Percentiles rank a stretch among this genome's conserved stretches.
phyloP scores from a whole-genome alignment of 2,113 vertebrate genomes.

The Carlito syrichta region DNA sequence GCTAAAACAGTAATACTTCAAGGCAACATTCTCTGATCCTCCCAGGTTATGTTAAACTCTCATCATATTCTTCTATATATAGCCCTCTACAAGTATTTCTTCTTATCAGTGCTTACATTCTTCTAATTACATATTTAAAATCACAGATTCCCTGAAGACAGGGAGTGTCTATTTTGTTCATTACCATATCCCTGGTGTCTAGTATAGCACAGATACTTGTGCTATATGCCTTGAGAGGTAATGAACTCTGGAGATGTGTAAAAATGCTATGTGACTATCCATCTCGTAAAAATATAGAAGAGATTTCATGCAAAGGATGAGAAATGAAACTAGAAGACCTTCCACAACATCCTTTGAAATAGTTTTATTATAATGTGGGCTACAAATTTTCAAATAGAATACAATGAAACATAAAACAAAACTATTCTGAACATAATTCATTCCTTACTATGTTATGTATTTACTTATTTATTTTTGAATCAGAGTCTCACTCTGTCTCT shows the following conservation, averaged over 20 bases:
- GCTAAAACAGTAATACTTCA: neutral
- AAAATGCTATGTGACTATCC: neutral
- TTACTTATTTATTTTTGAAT: too few relatives aligned
- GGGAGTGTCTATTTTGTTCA: neutral
- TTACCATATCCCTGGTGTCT: neutral
- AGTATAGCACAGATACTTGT: neutral
- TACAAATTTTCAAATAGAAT: constrained; percentile 41
- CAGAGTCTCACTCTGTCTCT: too few relatives aligned
- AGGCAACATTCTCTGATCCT: neutral
- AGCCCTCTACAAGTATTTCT: constrained; percentile 4
- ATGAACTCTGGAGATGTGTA: neutral
- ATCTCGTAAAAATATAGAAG: neutral
- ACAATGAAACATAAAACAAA: neutral
- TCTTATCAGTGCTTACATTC: neutral
- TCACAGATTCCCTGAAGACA: neutral
- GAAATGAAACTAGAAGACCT: neutral
- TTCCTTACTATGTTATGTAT: constrained; percentile 3
- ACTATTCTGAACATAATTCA: constrained; percentile 19
- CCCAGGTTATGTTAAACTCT: neutral
- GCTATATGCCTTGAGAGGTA: neutral
- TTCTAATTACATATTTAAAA: neutral
- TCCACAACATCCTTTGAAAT: constrained; percentile 15
- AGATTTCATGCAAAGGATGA: neutral
- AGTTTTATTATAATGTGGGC: constrained; percentile 2
- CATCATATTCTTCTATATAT: neutral